phyloP scores from a whole-genome alignment of 2,888 invertebrate species.

The Aleiodes alternator region DNA sequence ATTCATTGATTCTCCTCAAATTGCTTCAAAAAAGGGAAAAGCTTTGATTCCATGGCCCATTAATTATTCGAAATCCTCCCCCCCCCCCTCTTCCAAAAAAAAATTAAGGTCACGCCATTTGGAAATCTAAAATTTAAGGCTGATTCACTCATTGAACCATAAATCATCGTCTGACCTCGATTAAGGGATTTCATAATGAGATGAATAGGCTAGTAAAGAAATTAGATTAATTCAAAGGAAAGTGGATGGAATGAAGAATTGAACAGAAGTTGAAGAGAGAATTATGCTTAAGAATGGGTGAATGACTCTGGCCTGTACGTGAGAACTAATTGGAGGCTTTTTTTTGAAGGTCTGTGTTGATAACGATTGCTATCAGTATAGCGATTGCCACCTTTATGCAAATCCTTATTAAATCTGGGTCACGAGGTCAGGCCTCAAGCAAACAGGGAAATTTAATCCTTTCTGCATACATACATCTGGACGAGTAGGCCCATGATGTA shows the following conservation, averaged over 20 bases:
- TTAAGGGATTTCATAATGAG: constrained; percentile 16
- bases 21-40: not conserved
- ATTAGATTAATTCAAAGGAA: no score
- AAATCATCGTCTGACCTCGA: constrained; percentile 25
- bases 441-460: constrained; percentile 30
- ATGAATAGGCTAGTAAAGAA: not conserved
- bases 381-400: constrained; percentile 19
- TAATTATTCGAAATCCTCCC: not conserved
- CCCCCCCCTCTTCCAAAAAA: not conserved
- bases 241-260: not conserved
- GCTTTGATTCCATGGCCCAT: not conserved
- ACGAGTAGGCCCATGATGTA: constrained; percentile 52
- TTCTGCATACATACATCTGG: constrained; percentile 34
- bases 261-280: not conserved
- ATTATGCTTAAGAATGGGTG: not conserved
- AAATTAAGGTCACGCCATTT: constrained; percentile 41
- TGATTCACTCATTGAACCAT: constrained; percentile 16
- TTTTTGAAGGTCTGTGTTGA: constrained; percentile 6
- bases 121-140: constrained; percentile 9
- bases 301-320: constrained; percentile 21
- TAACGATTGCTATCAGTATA: not conserved
- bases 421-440: constrained; percentile 49
- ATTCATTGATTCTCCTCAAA: not conserved
- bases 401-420: constrained; percentile 48
- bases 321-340: constrained; percentile 16